phyloP scores from a whole-genome alignment of 2,797 vertebrate species.

The Arvicola amphibius region DNA sequence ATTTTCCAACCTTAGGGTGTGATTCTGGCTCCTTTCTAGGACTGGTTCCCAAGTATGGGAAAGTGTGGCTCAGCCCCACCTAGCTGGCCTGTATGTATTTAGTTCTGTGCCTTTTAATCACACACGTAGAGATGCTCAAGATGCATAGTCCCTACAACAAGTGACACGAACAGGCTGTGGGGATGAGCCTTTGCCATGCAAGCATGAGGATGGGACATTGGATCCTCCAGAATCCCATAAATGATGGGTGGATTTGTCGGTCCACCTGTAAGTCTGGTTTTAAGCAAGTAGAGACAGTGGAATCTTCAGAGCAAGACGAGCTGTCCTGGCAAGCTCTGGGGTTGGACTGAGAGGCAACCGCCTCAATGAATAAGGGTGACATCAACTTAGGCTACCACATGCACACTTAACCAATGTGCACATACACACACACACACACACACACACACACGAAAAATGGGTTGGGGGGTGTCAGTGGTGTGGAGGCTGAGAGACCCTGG shows the following conservation, averaged over 20 bases:
- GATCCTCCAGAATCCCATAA: background rate
- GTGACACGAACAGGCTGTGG: background rate
- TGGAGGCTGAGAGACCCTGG: background rate
- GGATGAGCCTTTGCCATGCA: background rate
- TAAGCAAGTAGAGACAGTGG: background rate
- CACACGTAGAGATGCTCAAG: background rate
- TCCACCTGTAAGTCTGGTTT: background rate
- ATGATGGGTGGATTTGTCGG: background rate
- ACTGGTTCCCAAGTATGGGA: background rate
- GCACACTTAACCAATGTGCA: background rate
- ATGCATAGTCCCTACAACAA: background rate
- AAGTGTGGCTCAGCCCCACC: accelerated
- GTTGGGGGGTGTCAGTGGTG: background rate
- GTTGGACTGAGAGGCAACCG: background rate
- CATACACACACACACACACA: background rate
- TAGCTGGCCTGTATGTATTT: too few species aligned
- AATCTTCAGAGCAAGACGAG: background rate
- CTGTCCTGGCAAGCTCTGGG: background rate
- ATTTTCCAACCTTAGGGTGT: background rate
- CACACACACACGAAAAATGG: background rate
- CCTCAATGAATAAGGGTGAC: background rate
- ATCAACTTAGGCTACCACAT: background rate
- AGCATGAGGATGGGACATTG: too few species aligned
- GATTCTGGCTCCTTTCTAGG: background rate
- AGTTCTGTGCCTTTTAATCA: background rate